Evolutionary conservation across 92 coral and sea anemone genomes (phyloP).

Genomic region (Zoanthus sociatus): DNA sequence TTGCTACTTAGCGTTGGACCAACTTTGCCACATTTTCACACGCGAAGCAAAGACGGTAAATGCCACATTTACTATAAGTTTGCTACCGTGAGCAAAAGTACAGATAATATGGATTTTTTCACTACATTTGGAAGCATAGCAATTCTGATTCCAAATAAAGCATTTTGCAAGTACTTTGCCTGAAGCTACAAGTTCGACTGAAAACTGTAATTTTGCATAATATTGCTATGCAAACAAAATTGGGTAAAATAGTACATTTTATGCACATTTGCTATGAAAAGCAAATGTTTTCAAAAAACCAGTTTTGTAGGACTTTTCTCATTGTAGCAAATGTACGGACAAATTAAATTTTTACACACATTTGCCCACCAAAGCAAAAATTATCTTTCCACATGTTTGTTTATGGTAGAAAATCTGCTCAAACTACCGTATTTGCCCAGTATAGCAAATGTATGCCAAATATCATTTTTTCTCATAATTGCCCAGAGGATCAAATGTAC

Average conservation of each 20-base stretch:
- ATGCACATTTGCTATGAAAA: slow-evolving; percentile 14
- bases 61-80: slow-evolving; percentile 24
- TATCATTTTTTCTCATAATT: slow-evolving; percentile 21
- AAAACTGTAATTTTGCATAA: slow-evolving; percentile 24
- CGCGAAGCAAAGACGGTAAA: slow-evolving; percentile 35
- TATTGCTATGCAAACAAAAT: slow-evolving; percentile 14
- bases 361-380: slow-evolving; percentile 39
- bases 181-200: slow-evolving; percentile 12
- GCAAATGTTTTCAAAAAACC: slow-evolving; percentile 26
- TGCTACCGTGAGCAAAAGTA: slow-evolving; percentile 30
- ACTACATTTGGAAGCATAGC: slow-evolving; percentile 25
- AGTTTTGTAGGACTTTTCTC: slow-evolving; percentile 34
- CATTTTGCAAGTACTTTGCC: slow-evolving; percentile 36
- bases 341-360: slow-evolving; percentile 27
- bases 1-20: slow-evolving; percentile 10
- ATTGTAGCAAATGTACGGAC: slow-evolving; percentile 26
- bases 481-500: slow-evolving; percentile 2
- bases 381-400: slow-evolving; percentile 11
- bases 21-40: slow-evolving; percentile 30
- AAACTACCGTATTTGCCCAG: slow-evolving; percentile 1
- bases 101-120: not conserved
- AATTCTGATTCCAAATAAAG: slow-evolving; percentile 36
- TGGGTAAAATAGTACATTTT: slow-evolving; percentile 27
- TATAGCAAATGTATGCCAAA: slow-evolving; percentile 32
- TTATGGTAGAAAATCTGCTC: slow-evolving; percentile 10